phyloP scores from a whole-genome alignment of 2,888 invertebrate species.

The Lithosia quadra region DNA sequence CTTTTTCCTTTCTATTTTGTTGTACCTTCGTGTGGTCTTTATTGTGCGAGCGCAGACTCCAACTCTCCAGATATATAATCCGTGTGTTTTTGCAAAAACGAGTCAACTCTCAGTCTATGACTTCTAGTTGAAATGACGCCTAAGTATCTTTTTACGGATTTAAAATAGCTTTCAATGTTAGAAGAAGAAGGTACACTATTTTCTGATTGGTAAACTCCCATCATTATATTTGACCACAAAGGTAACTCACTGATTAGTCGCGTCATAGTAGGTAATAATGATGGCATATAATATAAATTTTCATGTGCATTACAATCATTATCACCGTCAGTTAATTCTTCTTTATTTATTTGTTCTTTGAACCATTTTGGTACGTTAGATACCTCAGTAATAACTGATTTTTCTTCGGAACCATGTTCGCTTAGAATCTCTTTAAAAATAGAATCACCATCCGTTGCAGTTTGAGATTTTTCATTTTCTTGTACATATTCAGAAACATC shows the following conservation, averaged over 20 bases:
- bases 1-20: no score
- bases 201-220: slow-evolving; percentile 7
- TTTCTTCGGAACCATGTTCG: no score
- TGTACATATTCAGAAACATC: no score
- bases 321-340: neutral
- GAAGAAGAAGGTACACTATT: neutral
- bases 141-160: neutral
- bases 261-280: neutral
- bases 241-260: neutral
- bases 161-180: slow-evolving; percentile 7
- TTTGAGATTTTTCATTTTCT: no score
- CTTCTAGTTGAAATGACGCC: neutral
- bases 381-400: neutral
- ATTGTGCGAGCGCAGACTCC: slow-evolving; percentile 9
- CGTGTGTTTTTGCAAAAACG: slow-evolving; percentile 12
- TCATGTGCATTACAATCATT: neutral
- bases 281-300: slow-evolving; percentile 8
- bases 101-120: slow-evolving; percentile 9
- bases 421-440: no score
- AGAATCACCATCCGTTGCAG: no score
- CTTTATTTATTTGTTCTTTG: neutral
- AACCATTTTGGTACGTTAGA: neutral
- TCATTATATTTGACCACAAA: slow-evolving; percentile 9
- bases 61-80: slow-evolving; percentile 12
- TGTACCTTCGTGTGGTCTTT: no score